These are phyloP conservation scores for Lithobates pipiens DNA, from an alignment of 2,797 vertebrate genomes.

Conservation along the genomic window DNA sequence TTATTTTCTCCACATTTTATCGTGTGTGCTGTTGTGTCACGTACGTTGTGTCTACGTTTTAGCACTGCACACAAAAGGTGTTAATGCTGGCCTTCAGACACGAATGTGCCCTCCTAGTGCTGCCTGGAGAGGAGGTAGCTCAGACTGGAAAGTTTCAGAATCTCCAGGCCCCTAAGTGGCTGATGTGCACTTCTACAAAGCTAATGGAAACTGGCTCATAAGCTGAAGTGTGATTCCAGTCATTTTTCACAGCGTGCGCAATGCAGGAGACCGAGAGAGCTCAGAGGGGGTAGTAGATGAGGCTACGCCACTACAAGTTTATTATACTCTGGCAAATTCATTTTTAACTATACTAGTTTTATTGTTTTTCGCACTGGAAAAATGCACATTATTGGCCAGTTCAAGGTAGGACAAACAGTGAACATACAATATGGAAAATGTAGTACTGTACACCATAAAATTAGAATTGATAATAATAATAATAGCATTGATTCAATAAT, in stretches of 20 bases:
- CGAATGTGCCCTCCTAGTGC: background rate
- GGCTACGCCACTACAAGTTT: background rate
- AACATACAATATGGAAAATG: too few species aligned
- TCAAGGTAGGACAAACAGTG: too few species aligned
- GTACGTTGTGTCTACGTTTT: constrained; percentile 30
- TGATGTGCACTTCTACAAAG: constrained; percentile 28
- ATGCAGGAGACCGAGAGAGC: background rate
- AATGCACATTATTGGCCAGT: too few species aligned
- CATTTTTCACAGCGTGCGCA: constrained; percentile 24
- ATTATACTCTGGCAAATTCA: background rate
- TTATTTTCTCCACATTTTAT: constrained; percentile 21
- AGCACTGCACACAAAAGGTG: constrained; percentile 19
- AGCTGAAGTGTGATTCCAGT: constrained; percentile 10
- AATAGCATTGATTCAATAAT: too few species aligned
- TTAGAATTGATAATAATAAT: too few species aligned
- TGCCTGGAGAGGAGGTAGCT: background rate
- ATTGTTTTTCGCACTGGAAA: background rate
- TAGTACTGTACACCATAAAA: too few species aligned
- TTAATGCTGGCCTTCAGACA: constrained; percentile 32
- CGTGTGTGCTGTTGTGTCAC: constrained; percentile 2
- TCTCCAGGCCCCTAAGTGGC: constrained; percentile 24
- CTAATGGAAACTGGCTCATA: constrained; percentile 49
- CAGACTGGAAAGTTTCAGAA: constrained; percentile 30
- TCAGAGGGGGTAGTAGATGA: background rate
- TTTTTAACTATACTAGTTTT: background rate